Evolutionary conservation across 2,888 invertebrate genomes (phyloP).

Genomic region (Polietes domitor): DNA sequence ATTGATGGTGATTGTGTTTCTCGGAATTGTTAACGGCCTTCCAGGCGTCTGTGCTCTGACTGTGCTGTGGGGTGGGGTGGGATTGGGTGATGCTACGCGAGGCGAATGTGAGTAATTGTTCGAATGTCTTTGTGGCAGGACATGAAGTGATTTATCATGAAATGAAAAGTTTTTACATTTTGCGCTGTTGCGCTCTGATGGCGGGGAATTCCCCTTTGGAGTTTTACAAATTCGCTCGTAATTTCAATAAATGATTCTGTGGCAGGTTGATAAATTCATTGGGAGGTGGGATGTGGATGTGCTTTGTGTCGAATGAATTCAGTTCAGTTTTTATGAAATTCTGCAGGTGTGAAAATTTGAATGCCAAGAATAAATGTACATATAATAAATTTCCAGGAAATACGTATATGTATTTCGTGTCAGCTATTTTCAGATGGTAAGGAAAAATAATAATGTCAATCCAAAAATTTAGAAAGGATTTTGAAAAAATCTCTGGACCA

Average conservation of each 20-base stretch:
- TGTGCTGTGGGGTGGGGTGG: background rate
- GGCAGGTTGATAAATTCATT: background rate
- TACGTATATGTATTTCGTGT: no score
- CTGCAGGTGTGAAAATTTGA: no score
- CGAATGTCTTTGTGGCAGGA: background rate
- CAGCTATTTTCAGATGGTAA: no score
- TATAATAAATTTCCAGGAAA: no score
- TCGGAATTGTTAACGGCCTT: background rate
- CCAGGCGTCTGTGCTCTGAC: background rate
- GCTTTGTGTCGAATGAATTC: no score
- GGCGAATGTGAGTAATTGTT: constrained; percentile 15
- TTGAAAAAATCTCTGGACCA: no score
- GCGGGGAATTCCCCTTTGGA: background rate
- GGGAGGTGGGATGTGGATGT: background rate
- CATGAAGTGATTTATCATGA: constrained; percentile 29
- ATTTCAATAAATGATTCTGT: background rate
- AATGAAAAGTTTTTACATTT: background rate
- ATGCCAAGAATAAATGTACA: no score
- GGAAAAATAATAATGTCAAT: no score
- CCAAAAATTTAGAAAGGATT: no score
- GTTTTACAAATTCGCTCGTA: background rate
- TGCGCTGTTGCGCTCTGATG: background rate
- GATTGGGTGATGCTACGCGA: background rate
- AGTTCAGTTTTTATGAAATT: no score
- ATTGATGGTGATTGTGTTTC: background rate